These are phyloP conservation scores for Plebejus melissa DNA, from an alignment of 2,888 invertebrate genomes.

Conservation along the genomic window DNA sequence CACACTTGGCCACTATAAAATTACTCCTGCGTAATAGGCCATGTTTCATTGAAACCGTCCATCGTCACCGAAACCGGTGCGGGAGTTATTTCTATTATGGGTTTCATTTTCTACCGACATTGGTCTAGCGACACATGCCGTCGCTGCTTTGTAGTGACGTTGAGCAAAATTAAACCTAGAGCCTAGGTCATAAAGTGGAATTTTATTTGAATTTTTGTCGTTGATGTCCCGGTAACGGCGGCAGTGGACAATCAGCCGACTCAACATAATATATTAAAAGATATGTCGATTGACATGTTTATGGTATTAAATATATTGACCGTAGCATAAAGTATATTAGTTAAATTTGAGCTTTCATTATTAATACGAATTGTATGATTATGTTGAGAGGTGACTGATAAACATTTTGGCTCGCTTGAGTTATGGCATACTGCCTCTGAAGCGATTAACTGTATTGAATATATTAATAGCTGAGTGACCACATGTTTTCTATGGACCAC, in stretches of 20 bases:
- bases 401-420: not conserved
- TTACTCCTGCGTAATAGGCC: too few species aligned
- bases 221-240: too few species aligned
- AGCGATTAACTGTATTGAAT: not conserved
- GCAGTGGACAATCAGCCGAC: not conserved
- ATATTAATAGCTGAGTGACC: not conserved
- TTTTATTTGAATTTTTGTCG: too few species aligned
- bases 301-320: not conserved
- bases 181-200: too few species aligned
- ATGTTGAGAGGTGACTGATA: not conserved
- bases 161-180: too few species aligned
- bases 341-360: constrained; percentile 17
- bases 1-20: too few species aligned
- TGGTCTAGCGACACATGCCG: too few species aligned
- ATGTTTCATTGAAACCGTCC: too few species aligned
- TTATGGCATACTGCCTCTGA: not conserved
- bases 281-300: constrained; percentile 24
- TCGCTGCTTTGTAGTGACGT: too few species aligned
- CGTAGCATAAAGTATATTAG: constrained; percentile 10
- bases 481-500: not conserved
- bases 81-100: too few species aligned
- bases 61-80: too few species aligned
- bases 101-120: too few species aligned
- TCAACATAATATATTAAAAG: not conserved
- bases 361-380: constrained; percentile 18